A percentile compares a stretch with the other conserved stretches of the same genome.
These are phyloP conservation scores for Vespertilio murinus DNA, from an alignment of 2,797 vertebrate species.

Conservation along the genomic window DNA sequence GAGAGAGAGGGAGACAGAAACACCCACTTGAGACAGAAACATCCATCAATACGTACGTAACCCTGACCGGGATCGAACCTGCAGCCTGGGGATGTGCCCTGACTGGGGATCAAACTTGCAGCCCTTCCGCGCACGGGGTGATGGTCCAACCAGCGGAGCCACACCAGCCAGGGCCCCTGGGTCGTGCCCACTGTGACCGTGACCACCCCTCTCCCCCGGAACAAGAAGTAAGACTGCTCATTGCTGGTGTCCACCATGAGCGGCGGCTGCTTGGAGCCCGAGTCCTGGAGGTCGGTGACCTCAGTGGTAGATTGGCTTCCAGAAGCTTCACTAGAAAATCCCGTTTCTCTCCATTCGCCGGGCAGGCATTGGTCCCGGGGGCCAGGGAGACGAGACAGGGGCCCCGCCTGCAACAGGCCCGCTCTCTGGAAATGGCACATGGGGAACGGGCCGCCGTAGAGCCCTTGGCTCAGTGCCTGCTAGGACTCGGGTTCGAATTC, in stretches of 20 bases:
- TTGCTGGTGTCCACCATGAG: background rate
- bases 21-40: no score
- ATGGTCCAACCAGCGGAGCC: no score
- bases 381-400: background rate
- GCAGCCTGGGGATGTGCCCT: no score
- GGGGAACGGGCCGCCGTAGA: fast-evolving
- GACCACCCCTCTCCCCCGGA: background rate
- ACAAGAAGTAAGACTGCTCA: background rate
- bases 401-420: background rate
- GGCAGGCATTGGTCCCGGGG: background rate
- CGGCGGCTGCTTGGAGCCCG: background rate
- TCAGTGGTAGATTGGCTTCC: background rate
- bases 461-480: background rate
- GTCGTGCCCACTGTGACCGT: no score
- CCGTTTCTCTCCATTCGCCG: background rate
- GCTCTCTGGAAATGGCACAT: background rate
- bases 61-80: no score
- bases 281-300: background rate
- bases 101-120: no score
- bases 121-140: no score
- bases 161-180: no score
- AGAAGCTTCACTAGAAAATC: background rate
- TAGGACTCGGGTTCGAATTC: background rate
- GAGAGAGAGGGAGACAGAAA: no score
- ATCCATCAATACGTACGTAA: no score